Base-by-base conservation (phyloP, 1,140 invertebrate species). In the Antheraea mylitta region DNA sequence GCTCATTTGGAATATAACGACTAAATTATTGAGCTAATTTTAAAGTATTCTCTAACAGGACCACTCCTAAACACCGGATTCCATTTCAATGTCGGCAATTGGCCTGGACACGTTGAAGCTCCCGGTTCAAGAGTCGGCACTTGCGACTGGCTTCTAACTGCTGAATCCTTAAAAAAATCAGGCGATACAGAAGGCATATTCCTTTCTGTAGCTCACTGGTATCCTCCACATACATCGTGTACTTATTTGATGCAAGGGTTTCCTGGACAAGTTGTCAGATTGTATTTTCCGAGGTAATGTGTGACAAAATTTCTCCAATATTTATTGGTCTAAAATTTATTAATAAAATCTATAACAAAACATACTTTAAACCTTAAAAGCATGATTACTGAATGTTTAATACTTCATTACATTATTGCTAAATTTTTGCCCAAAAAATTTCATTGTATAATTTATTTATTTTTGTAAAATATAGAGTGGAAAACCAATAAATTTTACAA, bases 11-110 rank as follows among this genome's bases (percentile, higher is more conserved):
- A 30, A 30, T n/a, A n/a, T n/a, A n/a, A n/a, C n/a, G n/a, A n/a
- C n/a, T n/a, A n/a, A n/a, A n/a, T n/a, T n/a, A n/a, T 2, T 30
- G 22, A 30, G 4, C 1, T 42, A 42, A 42, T 42, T 9, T 42
- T 9, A 2, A 42, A 42, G 38, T 3, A 4, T 8, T 42, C 38
- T 9, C 38, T 42, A 2, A 42, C 38, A 95, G 96, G 97, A 16
- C 97, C 97, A 0, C 88, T 98, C 13, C 93, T 98, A 11, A 98
- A 97, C 84, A 98, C 97, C 0, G 97, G 97, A 0, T 98, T 98
- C 83, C 97, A 98, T 85, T 98, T 98, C 93, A 98, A 98, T 90
- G 97, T 98, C 19, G 97, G 97, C 62, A 98, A 97, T 86, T 98
- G 97, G 97, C 97, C 97, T 0, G 97, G 97, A 3, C 96, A 98